phyloP scores from a whole-genome alignment of 2,797 vertebrate species.

The Characodon lateralis region DNA sequence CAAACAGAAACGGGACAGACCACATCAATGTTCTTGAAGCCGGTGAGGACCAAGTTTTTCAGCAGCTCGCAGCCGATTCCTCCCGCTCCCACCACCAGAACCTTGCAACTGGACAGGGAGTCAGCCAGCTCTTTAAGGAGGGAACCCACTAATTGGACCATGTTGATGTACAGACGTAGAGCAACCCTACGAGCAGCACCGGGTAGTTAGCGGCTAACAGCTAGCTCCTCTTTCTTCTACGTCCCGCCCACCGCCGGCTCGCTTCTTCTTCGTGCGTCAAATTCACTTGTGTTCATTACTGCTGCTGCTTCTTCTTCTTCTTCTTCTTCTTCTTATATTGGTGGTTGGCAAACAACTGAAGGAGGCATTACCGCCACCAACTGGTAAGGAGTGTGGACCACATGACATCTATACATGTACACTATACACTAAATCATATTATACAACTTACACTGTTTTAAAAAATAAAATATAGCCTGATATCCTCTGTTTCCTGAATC shows the following conservation, averaged over 20 bases:
- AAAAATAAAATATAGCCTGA: too few species aligned
- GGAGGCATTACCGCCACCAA: too few species aligned
- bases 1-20: constrained; percentile 77
- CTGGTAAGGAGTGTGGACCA: too few species aligned
- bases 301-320: not conserved
- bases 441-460: too few species aligned
- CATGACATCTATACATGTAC: too few species aligned
- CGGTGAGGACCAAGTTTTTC: constrained; percentile 95
- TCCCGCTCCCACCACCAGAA: constrained; percentile 94
- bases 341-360: too few species aligned
- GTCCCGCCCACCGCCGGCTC: constrained; percentile 39
- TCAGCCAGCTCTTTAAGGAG: constrained; percentile 89
- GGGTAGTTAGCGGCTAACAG: constrained; percentile 37
- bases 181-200: constrained; percentile 38
- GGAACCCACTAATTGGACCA: constrained; percentile 87
- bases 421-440: too few species aligned
- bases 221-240: constrained; percentile 40
- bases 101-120: constrained; percentile 85
- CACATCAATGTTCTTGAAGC: constrained; percentile 94
- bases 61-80: constrained; percentile 97
- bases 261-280: constrained; percentile 8
- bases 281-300: not conserved
- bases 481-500: too few species aligned
- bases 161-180: constrained; percentile 66
- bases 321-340: too few species aligned